Evolutionary conservation across 2,888 invertebrate species (phyloP).

Genomic region (Scelioninae gen. 1): DNA sequence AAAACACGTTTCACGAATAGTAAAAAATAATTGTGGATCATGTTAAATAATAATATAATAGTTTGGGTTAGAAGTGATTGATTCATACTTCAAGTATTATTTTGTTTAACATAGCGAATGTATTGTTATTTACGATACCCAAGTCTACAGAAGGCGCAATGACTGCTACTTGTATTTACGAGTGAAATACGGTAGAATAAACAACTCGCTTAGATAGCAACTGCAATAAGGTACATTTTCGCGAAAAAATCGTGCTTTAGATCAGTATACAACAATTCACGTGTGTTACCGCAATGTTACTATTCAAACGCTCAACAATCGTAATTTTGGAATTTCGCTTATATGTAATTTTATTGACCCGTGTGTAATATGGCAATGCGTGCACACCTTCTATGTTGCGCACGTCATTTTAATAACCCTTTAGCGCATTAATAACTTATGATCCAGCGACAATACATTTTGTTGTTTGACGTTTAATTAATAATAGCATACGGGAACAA

Average conservation of each 20-base stretch:
- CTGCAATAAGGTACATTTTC: constrained; percentile 50
- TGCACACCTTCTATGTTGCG: constrained; percentile 8
- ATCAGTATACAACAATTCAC: constrained; percentile 17
- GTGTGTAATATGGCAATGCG: not conserved
- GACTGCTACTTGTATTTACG: constrained; percentile 47
- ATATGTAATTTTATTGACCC: not conserved
- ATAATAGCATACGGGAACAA: constrained; percentile 18
- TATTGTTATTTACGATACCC: constrained; percentile 45
- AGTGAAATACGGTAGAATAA: constrained; percentile 55
- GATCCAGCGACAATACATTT: constrained; percentile 21
- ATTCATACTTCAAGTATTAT: not conserved
- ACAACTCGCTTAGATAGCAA: constrained; percentile 35
- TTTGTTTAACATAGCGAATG: constrained; percentile 13
- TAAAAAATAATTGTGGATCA: no score
- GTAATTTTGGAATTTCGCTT: constrained; percentile 13
- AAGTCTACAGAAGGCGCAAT: constrained; percentile 41
- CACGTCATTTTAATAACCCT: constrained; percentile 18
- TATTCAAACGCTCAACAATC: not conserved
- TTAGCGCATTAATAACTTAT: constrained; percentile 17
- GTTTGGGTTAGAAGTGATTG: constrained; percentile 10
- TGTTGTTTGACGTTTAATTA: constrained; percentile 26
- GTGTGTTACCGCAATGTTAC: constrained; percentile 12
- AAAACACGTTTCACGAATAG: no score
- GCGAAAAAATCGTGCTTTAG: constrained; percentile 38
- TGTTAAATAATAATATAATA: no score